Conservation (phyloP, 1,140 invertebrate genomes). For the Lepidurus couesii region DNA sequence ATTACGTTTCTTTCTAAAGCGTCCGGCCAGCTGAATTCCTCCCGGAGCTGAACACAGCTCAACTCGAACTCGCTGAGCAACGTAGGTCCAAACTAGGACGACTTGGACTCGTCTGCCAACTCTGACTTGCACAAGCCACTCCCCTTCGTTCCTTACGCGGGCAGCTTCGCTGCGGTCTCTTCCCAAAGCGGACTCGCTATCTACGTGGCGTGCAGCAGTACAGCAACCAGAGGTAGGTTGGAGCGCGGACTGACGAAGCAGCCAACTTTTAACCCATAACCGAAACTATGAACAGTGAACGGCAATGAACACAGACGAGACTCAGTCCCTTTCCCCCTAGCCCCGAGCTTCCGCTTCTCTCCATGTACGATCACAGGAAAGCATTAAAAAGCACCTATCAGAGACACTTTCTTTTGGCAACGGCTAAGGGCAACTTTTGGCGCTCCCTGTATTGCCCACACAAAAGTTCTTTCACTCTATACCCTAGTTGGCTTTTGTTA, state of each 20-base stretch:
- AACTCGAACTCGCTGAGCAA: slow-evolving; percentile 14
- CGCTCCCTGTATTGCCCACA: neutral
- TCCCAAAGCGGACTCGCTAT: slow-evolving; percentile 7
- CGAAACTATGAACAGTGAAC: slow-evolving; percentile 1
- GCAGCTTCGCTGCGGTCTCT: neutral
- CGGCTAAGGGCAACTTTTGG: neutral
- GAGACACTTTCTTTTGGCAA: neutral
- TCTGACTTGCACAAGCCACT: slow-evolving; percentile 8
- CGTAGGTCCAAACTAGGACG: neutral
- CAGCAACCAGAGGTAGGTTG: neutral
- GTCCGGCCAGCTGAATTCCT: slow-evolving; percentile 11
- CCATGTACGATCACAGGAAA: neutral
- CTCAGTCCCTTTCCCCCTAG: neutral
- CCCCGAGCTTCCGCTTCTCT: neutral
- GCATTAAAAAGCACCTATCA: neutral
- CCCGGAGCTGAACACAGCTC: slow-evolving; percentile 12
- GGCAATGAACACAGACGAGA: neutral
- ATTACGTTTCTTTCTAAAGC: neutral
- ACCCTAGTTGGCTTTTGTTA: no score
- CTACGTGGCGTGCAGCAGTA: neutral
- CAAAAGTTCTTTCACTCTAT: neutral
- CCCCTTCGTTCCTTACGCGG: neutral
- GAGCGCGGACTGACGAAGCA: neutral
- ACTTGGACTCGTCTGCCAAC: neutral
- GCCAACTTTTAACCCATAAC: neutral